Percentiles rank a stretch among this genome's conserved stretches.
Evolutionary conservation across 2,888 invertebrate species (phyloP).

Genomic region (Thalpophila matura): DNA sequence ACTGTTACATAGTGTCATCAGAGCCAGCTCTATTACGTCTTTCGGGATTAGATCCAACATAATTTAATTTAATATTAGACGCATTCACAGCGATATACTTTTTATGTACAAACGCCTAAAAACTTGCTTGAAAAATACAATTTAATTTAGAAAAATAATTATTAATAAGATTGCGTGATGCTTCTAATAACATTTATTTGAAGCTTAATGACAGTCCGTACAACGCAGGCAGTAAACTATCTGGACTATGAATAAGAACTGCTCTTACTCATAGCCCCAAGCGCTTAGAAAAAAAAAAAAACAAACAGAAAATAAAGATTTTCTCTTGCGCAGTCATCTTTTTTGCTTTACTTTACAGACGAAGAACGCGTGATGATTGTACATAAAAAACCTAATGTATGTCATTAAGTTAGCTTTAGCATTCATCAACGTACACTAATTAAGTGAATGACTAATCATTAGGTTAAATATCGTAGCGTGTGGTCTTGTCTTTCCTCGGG

Average conservation of each 20-base stretch:
- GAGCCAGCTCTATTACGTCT: not conserved
- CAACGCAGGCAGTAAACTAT: slow-evolving; percentile 50
- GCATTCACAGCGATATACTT: slow-evolving; percentile 28
- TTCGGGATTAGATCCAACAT: slow-evolving; percentile 20
- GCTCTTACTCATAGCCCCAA: slow-evolving; percentile 64
- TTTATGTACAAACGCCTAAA: slow-evolving; percentile 23
- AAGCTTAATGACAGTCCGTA: slow-evolving; percentile 71
- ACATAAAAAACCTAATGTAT: not conserved
- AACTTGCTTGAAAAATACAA: slow-evolving; percentile 22
- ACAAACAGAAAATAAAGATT: slow-evolving; percentile 13
- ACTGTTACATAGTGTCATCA: slow-evolving; percentile 22
- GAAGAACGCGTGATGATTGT: not conserved
- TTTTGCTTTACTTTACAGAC: not conserved
- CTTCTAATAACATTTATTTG: slow-evolving; percentile 66
- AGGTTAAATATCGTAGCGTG: not conserved
- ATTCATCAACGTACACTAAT: not conserved
- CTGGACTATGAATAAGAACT: slow-evolving; percentile 17
- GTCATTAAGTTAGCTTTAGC: not conserved
- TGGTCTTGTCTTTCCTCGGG: not conserved
- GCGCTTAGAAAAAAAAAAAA: slow-evolving; percentile 32
- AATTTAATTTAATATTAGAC: slow-evolving; percentile 39
- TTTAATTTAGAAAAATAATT: slow-evolving; percentile 34
- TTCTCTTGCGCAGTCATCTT: not conserved
- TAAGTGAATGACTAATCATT: not conserved
- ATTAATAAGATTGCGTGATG: slow-evolving; percentile 51